These are phyloP conservation scores for Thalassaphorura encarpata DNA, from an alignment of 1,140 invertebrate genomes.

Conservation along the genomic window DNA sequence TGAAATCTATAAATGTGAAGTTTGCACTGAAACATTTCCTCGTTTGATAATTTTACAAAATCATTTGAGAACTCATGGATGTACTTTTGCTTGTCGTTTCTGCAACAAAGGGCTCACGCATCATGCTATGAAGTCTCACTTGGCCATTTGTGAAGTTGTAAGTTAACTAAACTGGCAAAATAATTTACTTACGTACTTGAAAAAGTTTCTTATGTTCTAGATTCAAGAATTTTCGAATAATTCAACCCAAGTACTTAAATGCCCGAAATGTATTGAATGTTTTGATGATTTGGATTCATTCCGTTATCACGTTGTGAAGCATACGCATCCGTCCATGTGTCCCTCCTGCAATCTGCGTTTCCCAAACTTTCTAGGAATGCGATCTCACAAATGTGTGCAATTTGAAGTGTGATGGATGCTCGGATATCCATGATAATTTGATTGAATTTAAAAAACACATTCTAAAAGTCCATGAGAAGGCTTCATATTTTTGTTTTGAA, in stretches of 20 bases:
- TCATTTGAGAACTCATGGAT: slow-evolving; percentile 32
- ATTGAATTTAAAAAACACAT: slow-evolving; percentile 21
- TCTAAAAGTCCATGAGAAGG: neutral
- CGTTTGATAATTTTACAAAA: slow-evolving; percentile 30
- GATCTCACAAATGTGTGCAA: neutral
- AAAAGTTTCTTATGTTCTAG: neutral
- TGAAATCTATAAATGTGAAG: slow-evolving; percentile 27
- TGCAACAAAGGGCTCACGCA: slow-evolving; percentile 12
- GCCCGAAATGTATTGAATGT: slow-evolving; percentile 5
- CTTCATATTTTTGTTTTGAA: slow-evolving; percentile 31
- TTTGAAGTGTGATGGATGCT: neutral
- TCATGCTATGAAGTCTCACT: slow-evolving; percentile 7
- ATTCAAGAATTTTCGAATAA: neutral
- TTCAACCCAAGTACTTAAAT: neutral
- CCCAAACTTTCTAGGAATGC: neutral
- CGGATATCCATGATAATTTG: slow-evolving; percentile 9
- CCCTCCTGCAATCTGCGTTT: neutral
- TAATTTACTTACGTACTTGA: neutral
- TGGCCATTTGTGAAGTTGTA: slow-evolving; percentile 17
- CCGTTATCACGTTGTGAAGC: slow-evolving; percentile 37
- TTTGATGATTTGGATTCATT: slow-evolving; percentile 27
- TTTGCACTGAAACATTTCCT: slow-evolving; percentile 36
- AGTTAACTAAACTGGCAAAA: neutral
- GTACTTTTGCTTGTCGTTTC: slow-evolving; percentile 1
- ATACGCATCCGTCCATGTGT: slow-evolving; percentile 37